phyloP scores from a whole-genome alignment of 1,140 invertebrate species.

The Polyergus mexicanus region DNA sequence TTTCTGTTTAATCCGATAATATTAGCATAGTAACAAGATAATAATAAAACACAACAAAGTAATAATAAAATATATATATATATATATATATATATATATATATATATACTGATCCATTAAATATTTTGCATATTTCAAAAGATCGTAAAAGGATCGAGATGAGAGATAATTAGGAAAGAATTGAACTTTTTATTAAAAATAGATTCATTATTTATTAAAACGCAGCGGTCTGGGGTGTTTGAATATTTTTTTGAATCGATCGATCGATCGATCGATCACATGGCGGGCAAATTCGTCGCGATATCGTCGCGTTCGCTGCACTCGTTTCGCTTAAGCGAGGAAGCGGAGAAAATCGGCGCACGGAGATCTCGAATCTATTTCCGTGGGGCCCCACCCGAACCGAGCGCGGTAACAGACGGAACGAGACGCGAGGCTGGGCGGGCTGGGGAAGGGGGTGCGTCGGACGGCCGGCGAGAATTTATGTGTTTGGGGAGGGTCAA shows the following conservation, averaged over 20 bases:
- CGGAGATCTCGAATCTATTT: conserved; percentile 72
- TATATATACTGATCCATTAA: not conserved
- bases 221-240: no score
- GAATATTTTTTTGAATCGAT: no score
- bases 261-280: conserved; percentile 14
- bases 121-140: not conserved
- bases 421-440: conserved; percentile 32
- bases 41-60: no score
- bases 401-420: conserved; percentile 54
- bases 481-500: conserved; percentile 83
- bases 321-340: conserved; percentile 64
- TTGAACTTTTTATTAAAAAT: not conserved
- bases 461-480: conserved; percentile 77
- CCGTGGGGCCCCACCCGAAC: conserved; percentile 64
- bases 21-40: not conserved
- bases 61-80: no score
- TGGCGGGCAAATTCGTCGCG: not conserved
- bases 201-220: not conserved
- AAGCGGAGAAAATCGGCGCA: conserved; percentile 41
- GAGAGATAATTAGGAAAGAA: not conserved
- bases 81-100: not conserved
- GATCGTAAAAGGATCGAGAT: not conserved
- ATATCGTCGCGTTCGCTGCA: conserved; percentile 60
- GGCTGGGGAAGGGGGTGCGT: not conserved
- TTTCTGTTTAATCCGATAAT: conserved; percentile 24